These are phyloP conservation scores for Lipotes vexillifer DNA, from an alignment of 2,113 vertebrate genomes.

Conservation along the genomic window DNA sequence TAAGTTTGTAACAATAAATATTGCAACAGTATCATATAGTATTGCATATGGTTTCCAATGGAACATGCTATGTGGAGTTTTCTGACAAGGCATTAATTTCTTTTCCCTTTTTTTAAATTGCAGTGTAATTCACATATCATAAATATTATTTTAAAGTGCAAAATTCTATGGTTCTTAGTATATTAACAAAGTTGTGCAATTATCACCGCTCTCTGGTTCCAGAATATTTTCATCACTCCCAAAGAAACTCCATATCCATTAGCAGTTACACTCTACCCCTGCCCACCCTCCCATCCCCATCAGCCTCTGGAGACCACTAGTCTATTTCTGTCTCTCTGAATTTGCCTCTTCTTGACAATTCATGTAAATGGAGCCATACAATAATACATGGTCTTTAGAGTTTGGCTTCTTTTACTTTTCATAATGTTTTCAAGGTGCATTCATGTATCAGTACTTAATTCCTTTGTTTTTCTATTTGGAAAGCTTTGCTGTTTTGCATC, in stretches of 20 bases:
- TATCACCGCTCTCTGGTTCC: not conserved
- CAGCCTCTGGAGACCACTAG: not conserved
- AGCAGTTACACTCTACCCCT: not conserved
- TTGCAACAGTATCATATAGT: not conserved
- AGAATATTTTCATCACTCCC: not conserved
- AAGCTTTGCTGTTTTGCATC: slow-evolving; percentile 32
- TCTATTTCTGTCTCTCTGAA: not conserved
- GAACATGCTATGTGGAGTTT: not conserved
- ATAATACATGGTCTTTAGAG: too few species aligned
- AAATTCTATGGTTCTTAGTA: not conserved
- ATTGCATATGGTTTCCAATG: not conserved
- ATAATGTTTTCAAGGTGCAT: not conserved
- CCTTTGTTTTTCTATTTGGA: not conserved
- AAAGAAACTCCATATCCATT: not conserved
- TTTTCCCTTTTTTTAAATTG: not conserved
- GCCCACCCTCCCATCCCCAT: not conserved
- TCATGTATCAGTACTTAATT: not conserved
- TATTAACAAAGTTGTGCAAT: not conserved
- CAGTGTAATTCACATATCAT: not conserved
- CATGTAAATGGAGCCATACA: too few species aligned
- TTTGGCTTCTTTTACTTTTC: not conserved
- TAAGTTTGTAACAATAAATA: not conserved
- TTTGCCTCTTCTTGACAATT: not conserved
- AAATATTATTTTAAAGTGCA: not conserved
- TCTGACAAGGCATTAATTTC: not conserved